Evolutionary conservation across 2,888 invertebrate genomes (phyloP).

Genomic region (Cyaniris semiargus): DNA sequence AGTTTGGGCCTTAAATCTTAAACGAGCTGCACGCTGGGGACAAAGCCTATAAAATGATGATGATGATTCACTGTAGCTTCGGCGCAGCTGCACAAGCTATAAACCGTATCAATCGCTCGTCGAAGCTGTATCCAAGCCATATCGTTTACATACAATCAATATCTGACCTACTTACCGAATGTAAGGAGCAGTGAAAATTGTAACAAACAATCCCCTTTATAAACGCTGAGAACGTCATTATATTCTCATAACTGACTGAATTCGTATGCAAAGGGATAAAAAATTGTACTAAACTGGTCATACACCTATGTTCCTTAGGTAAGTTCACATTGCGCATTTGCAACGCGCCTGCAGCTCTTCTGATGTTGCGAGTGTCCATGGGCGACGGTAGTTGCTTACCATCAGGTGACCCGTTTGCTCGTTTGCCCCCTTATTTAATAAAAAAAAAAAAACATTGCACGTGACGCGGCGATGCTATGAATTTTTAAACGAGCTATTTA

Average conservation of each 20-base stretch:
- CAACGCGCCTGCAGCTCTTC: too few species aligned
- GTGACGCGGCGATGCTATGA: not conserved
- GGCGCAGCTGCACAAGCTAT: not conserved
- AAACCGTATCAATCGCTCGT: conserved; percentile 7
- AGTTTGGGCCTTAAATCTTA: too few species aligned
- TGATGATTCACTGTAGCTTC: not conserved
- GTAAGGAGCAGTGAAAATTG: conserved; percentile 1
- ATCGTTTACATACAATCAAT: conserved; percentile 25
- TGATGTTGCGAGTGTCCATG: too few species aligned
- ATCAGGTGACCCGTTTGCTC: too few species aligned
- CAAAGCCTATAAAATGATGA: too few species aligned
- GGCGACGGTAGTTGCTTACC: too few species aligned
- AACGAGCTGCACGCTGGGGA: too few species aligned
- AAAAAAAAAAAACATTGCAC: too few species aligned
- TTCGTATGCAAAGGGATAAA: not conserved
- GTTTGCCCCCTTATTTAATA: too few species aligned
- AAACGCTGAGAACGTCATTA: not conserved
- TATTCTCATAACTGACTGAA: not conserved
- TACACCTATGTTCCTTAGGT: not conserved
- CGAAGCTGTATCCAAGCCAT: not conserved
- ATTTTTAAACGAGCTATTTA: too few species aligned
- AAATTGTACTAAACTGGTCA: not conserved
- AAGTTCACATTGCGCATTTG: not conserved
- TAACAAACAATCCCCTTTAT: not conserved
- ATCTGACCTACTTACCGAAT: conserved; percentile 25